Conservation (phyloP, 1,140 invertebrate genomes). For the Atta cephalotes region DNA sequence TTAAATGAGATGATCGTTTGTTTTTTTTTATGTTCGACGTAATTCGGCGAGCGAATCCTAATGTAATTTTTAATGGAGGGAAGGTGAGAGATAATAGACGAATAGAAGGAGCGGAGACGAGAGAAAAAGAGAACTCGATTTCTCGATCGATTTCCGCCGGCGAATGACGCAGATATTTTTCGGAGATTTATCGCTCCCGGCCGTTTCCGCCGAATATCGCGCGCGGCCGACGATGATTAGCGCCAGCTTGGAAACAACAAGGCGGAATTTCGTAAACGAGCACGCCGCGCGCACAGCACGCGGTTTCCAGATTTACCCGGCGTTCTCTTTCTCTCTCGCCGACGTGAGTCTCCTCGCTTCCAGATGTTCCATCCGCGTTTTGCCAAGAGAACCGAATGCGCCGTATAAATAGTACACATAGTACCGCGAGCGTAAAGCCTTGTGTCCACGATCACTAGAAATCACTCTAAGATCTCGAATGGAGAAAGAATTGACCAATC, state of each 20-base stretch:
- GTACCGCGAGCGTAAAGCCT: not conserved
- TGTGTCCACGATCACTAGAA: not conserved
- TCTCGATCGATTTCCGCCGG: constrained; percentile 46
- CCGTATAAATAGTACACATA: not conserved
- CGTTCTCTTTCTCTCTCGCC: not conserved
- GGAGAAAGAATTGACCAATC: too few species aligned
- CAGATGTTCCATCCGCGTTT: constrained; percentile 45
- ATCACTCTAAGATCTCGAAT: too few species aligned
- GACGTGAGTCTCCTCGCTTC: not conserved
- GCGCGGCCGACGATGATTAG: constrained; percentile 42
- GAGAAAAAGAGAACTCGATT: not conserved
- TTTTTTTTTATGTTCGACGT: not conserved
- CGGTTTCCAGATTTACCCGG: constrained; percentile 40
- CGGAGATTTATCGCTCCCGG: constrained; percentile 44
- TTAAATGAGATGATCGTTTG: not conserved
- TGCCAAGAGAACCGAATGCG: constrained; percentile 31
- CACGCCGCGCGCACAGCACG: constrained; percentile 19
- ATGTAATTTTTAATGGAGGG: constrained; percentile 26
- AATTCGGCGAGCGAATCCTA: not conserved
- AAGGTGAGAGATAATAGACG: not conserved
- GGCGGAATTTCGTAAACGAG: constrained; percentile 50
- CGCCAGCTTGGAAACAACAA: constrained; percentile 56
- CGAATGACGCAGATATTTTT: constrained; percentile 51
- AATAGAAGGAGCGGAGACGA: not conserved
- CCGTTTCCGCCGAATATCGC: constrained; percentile 45